Percentiles rank a stretch among this genome's conserved stretches.
phyloP scores from a whole-genome alignment of 2,888 invertebrate genomes.

The Pterostichus niger region DNA sequence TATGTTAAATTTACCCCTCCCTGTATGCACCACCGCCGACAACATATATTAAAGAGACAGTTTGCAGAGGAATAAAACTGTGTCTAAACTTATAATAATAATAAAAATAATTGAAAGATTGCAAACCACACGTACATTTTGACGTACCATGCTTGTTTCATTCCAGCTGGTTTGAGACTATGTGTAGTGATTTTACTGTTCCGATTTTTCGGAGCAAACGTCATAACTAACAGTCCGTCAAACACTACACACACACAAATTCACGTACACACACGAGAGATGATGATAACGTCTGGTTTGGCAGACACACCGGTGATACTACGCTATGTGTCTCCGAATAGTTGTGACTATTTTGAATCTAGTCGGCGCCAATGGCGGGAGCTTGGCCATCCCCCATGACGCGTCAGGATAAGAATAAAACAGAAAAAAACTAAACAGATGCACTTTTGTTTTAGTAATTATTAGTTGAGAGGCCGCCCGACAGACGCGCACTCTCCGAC shows the following conservation, averaged over 20 bases:
- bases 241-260: constrained; percentile 21
- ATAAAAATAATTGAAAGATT: background rate
- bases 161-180: constrained; percentile 71
- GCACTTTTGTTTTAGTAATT: constrained; percentile 13
- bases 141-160: constrained; percentile 74
- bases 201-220: constrained; percentile 73
- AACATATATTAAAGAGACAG: no score
- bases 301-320: background rate
- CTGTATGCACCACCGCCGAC: no score
- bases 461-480: background rate
- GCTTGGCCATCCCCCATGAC: constrained; percentile 60
- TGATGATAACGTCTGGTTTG: constrained; percentile 5
- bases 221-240: constrained; percentile 69
- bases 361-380: constrained; percentile 16
- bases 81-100: no score
- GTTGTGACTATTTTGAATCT: constrained; percentile 26
- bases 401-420: constrained; percentile 38
- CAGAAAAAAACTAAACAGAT: constrained; percentile 25
- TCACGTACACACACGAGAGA: constrained; percentile 12
- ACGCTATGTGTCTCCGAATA: constrained; percentile 7
- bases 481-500: constrained; percentile 8
- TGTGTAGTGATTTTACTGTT: constrained; percentile 71
- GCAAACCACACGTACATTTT: constrained; percentile 72
- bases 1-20: no score
- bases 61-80: no score